Evolutionary conservation across 2,113 vertebrate species (phyloP).

Genomic region (Grammomys dolichurus): DNA sequence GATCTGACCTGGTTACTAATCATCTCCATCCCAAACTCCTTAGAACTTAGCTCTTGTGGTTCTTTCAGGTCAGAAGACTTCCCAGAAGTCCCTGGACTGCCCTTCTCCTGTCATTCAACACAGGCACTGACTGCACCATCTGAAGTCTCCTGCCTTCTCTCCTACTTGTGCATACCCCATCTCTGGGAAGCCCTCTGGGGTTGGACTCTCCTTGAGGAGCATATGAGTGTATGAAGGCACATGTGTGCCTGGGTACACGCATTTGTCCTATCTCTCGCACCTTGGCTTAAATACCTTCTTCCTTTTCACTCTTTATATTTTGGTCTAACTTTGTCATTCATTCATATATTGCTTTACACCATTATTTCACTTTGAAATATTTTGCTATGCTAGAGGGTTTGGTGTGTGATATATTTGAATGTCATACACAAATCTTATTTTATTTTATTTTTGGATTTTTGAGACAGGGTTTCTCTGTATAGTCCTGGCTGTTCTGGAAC

Average conservation of each 20-base stretch:
- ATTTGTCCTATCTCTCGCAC: neutral
- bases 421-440: neutral
- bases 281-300: neutral
- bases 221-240: neutral
- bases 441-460: neutral
- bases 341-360: neutral
- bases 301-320: neutral
- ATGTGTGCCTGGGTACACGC: neutral
- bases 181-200: neutral
- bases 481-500: no score
- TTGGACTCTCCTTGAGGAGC: neutral
- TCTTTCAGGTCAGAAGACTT: neutral
- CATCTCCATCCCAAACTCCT: neutral
- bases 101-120: neutral
- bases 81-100: neutral
- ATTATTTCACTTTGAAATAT: slow-evolving; percentile 34
- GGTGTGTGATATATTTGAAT: neutral
- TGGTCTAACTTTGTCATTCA: neutral
- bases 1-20: neutral
- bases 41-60: neutral
- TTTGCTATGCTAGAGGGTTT: neutral
- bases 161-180: neutral
- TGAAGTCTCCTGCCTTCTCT: neutral
- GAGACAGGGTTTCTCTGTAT: no score
- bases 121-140: neutral